These are phyloP conservation scores for Melieria omissa DNA, from an alignment of 2,888 invertebrate genomes.

Conservation along the genomic window DNA sequence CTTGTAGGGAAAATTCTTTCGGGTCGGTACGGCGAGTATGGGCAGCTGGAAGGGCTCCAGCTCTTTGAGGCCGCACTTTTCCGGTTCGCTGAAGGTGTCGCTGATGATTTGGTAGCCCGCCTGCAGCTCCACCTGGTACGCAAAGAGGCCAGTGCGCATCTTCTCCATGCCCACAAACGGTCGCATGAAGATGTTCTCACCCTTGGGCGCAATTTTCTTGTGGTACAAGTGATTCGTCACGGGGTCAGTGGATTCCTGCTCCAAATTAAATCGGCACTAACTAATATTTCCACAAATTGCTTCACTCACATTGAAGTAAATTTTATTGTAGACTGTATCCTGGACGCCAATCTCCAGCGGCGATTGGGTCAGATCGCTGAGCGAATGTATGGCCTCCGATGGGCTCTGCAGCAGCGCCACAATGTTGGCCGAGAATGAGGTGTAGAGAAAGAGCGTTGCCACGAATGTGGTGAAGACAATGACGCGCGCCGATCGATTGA, in stretches of 20 bases:
- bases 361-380: conserved; percentile 70
- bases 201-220: conserved; percentile 70
- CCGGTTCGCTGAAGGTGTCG: conserved; percentile 72
- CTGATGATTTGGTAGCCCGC: conserved; percentile 73
- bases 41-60: conserved; percentile 72
- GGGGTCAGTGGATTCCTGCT: conserved; percentile 69
- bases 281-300: too few relatives aligned
- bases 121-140: conserved; percentile 72
- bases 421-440: conserved; percentile 75
- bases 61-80: conserved; percentile 73
- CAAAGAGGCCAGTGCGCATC: conserved; percentile 70
- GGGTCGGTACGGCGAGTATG: conserved; percentile 70
- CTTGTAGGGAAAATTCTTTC: conserved; percentile 71
- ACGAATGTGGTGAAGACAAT: conserved; percentile 71
- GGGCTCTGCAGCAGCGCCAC: conserved; percentile 74
- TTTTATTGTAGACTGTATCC: conserved; percentile 71
- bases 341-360: conserved; percentile 71
- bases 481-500: conserved; percentile 69
- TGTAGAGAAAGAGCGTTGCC: conserved; percentile 71
- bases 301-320: conserved; percentile 69
- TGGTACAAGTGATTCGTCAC: conserved; percentile 69
- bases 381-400: conserved; percentile 70
- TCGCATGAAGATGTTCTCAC: conserved; percentile 69
- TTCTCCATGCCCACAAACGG: conserved; percentile 70
- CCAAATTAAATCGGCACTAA: background rate